Conservation (phyloP, 2,888 invertebrate species). For the Xestobium rufovillosum region DNA sequence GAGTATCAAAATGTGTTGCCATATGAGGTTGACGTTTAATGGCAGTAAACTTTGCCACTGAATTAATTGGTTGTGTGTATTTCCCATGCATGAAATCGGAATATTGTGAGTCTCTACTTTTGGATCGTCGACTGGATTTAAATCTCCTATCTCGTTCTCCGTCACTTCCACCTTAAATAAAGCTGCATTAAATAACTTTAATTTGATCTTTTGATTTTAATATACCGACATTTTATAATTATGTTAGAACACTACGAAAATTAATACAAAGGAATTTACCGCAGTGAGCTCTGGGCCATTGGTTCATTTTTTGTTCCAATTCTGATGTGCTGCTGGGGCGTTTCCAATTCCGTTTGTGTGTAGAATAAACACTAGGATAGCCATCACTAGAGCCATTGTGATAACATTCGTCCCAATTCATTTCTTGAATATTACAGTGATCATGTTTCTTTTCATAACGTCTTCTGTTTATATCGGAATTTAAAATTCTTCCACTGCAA, state of each 20-base stretch:
- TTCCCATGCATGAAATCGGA: slow-evolving; percentile 35
- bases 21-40: slow-evolving; percentile 30
- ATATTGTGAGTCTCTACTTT: slow-evolving; percentile 41
- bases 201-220: too few species aligned
- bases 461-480: slow-evolving; percentile 37
- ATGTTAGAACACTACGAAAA: too few species aligned
- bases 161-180: slow-evolving; percentile 44
- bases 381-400: slow-evolving; percentile 37
- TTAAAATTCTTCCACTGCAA: neutral
- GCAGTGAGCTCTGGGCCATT: too few species aligned
- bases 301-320: slow-evolving; percentile 45
- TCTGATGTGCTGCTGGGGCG: slow-evolving; percentile 53
- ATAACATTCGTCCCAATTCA: slow-evolving; percentile 56
- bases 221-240: too few species aligned
- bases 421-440: slow-evolving; percentile 42
- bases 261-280: too few species aligned
- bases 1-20: slow-evolving; percentile 48
- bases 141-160: slow-evolving; percentile 50
- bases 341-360: slow-evolving; percentile 44
- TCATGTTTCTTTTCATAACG: slow-evolving; percentile 38
- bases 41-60: too few species aligned
- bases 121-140: slow-evolving; percentile 45
- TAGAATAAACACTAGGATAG: slow-evolving; percentile 35
- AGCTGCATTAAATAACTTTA: too few species aligned
- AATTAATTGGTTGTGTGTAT: too few species aligned